Evolutionary conservation across 1,140 invertebrate genomes (phyloP), one percentile per base, ranked within the genome.

Genomic region (Cardiocondyla obscurior): DNA sequence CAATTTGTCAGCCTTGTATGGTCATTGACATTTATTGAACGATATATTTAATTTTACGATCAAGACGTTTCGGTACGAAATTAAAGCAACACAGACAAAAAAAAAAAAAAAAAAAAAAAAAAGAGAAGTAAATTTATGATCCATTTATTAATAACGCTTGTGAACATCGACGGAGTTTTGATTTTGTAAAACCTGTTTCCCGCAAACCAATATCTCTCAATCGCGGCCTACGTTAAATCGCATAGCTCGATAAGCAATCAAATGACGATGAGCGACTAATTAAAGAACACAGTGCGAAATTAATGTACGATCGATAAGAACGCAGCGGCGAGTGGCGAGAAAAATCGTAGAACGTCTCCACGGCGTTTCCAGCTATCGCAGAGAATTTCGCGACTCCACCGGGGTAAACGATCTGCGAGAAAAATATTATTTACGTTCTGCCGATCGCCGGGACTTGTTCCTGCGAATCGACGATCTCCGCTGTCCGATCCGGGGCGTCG

Each of bases 391-490:
- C 33, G 53, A 67, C 53, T 67, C 30, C 12, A 30, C 7, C 10
- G 33, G 14, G 3, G n/a, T n/a, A 42, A 79, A 64, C 60, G 33
- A 76, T 22, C 28, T n/a, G 6, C 14, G 14, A 30, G 5, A 49
- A n/a, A 16, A 22, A 76, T n/a, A 51, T 51, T 64, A 64, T 76
- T 76, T 49, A 76, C 14, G 14, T 64, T 64, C 30, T 3, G 36
- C 36, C 28, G 57, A 36, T 25, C 42, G 42, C 19, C 46, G 46
- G 39, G 46, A 67, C 67, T 79, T 30, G 62, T 25, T n/a, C 42
- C 22, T 53, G 19, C 53, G 73, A 82, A 64, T 65, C 19, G 25
- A 39, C n/a, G n/a, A n/a, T n/a, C 6, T 39, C 42, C 62, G 42
- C 28, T 36, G 42, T 36, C 16, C 57, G 25, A 25, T n/a, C 14